phyloP scores from a whole-genome alignment of 2,113 vertebrate genomes.

The Sinocyclocheilus anophthalmus region DNA sequence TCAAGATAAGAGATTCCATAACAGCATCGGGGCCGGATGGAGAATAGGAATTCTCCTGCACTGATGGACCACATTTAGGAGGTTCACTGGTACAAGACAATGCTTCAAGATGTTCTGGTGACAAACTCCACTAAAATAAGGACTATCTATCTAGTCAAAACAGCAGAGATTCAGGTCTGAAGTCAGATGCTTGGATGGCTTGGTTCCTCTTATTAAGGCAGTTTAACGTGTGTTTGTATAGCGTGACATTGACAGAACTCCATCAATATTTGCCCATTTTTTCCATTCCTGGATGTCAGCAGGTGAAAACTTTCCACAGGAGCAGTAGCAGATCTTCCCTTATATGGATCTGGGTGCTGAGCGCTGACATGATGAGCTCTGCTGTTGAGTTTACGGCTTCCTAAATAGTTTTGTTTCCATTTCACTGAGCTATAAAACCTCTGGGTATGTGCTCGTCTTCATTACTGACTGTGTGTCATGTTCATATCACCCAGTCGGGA shows the following conservation, averaged over 20 bases:
- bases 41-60: conserved; percentile 48
- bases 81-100: conserved; percentile 27
- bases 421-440: conserved; percentile 70
- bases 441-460: conserved; percentile 66
- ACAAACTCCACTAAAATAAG: background rate
- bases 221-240: conserved; percentile 32
- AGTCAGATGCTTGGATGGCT: background rate
- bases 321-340: conserved; percentile 64
- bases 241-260: conserved; percentile 50
- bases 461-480: conserved; percentile 53
- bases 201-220: background rate
- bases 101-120: conserved; percentile 41
- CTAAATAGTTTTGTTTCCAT: conserved; percentile 72
- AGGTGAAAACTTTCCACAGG: conserved; percentile 68
- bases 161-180: background rate
- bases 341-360: conserved; percentile 67
- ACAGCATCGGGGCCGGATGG: conserved; percentile 51
- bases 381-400: conserved; percentile 63
- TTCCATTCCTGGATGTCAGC: conserved; percentile 64
- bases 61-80: conserved; percentile 38
- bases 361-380: conserved; percentile 56
- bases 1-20: conserved; percentile 67
- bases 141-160: background rate
- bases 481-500: conserved; percentile 8
- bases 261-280: conserved; percentile 68